Base-by-base conservation (phyloP, 2,888 invertebrate species). In the Aporophyla nigra region DNA sequence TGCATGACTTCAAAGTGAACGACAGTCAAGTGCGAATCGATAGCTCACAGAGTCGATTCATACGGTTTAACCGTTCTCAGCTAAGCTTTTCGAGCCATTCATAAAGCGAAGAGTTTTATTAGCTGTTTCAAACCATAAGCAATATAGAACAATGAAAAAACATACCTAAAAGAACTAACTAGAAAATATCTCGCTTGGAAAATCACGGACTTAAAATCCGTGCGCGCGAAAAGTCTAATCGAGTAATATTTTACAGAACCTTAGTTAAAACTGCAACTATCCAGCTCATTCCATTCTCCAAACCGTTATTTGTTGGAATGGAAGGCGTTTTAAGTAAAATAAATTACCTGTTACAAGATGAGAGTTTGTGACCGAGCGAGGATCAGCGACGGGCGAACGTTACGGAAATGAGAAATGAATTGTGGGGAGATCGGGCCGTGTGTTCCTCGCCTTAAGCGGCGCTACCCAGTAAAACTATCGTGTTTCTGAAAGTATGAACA, bases 371-470 rank as follows among this genome's bases (percentile, higher is more conserved):
- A 91, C 90, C 91, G 88, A 91, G 87, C 88, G 86, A 80, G 91
- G 92, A 93, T 92, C 92, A 91, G 87, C 76, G 72, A 78, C 87
- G 82, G 82, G 87, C 81, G 87, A 87, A 87, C 87, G 84, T 88
- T 86, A 86, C 92, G 93, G 93, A 93, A 93, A 95, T 94, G 93
- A 93, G 93, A 93, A 93, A 93, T 93, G 93, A 93, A 94, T 93
- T 93, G 93, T 93, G 91, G 90, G 80, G 86, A 89, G 86, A 92
- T 90, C 89, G 89, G 84, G 85, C 83, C 84, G 80, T 82, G 86
- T 87, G 86, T 86, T 80, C 81, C 74, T 79, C 77, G 88, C 84
- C 80, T 85, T 86, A 86, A 62, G 46, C 86, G 83, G 83, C 70
- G 61, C 51, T 73, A 62, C 53, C 78, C 69, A 69, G 76, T 80